Percentiles rank a stretch among this genome's conserved stretches.
Evolutionary conservation across 1,140 invertebrate species (phyloP).

Genomic region (Euwallacea fornicatus): DNA sequence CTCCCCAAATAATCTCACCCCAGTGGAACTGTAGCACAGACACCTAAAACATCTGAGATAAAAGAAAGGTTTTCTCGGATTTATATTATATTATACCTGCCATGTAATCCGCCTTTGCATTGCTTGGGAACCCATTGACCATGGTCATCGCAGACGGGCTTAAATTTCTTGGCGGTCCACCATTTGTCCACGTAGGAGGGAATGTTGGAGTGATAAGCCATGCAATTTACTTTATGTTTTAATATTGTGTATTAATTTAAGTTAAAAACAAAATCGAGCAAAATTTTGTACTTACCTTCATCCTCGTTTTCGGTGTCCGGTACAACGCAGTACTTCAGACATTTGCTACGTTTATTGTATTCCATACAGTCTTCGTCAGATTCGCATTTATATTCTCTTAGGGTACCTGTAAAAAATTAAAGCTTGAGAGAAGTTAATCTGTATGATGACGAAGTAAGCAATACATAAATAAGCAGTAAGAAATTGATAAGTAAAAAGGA

Average conservation of each 20-base stretch:
- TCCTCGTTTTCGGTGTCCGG: conserved; percentile 8
- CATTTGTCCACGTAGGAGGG: conserved; percentile 22
- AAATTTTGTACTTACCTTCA: conserved; percentile 5
- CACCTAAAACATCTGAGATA: conserved; percentile 16
- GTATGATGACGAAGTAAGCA: no score
- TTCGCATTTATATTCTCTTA: conserved; percentile 5
- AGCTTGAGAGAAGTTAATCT: no score
- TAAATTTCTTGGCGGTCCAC: conserved; percentile 45
- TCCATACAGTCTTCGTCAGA: conserved; percentile 11
- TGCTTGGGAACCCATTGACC: conserved; percentile 60
- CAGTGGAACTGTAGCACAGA: conserved; percentile 35
- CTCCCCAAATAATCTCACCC: conserved; percentile 35
- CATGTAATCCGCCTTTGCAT: conserved; percentile 61
- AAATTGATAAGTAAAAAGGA: no score
- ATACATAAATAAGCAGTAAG: no score
- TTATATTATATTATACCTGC: conserved; percentile 52
- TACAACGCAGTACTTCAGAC: conserved; percentile 22
- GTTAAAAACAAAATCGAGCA: conserved; percentile 6
- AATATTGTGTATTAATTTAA: background rate
- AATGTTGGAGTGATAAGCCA: conserved; percentile 38
- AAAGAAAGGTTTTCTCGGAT: background rate
- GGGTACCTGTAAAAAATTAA: background rate
- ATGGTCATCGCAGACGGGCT: conserved; percentile 57
- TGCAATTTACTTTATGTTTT: conserved; percentile 23
- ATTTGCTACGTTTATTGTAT: conserved; percentile 6